phyloP scores from a whole-genome alignment of 2,113 vertebrate genomes.

The Turnix velox region DNA sequence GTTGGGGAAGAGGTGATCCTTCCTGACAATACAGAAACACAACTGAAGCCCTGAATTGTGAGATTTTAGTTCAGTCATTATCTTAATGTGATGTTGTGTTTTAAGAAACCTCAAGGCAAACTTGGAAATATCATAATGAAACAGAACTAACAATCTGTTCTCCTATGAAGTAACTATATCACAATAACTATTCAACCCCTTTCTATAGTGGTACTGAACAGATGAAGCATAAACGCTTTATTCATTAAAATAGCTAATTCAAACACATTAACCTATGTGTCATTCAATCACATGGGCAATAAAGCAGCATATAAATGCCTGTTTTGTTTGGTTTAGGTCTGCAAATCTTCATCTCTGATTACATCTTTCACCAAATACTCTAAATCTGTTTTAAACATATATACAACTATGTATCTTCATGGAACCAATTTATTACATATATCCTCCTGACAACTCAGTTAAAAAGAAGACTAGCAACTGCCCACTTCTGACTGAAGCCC shows the following conservation, averaged over 20 bases:
- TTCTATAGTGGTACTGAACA: not conserved
- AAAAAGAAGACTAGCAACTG: not conserved
- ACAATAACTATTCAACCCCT: not conserved
- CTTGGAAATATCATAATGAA: no score
- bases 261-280: not conserved
- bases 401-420: not conserved
- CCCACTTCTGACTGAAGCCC: not conserved
- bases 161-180: not conserved
- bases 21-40: not conserved
- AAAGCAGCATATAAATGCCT: not conserved
- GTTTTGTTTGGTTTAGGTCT: not conserved
- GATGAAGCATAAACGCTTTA: not conserved
- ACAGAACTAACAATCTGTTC: not conserved
- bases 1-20: not conserved
- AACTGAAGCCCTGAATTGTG: not conserved
- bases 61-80: not conserved
- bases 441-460: not conserved
- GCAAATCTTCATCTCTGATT: not conserved
- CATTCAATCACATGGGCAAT: fast-evolving
- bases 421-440: not conserved
- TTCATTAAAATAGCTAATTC: not conserved
- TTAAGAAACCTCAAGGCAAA: not conserved
- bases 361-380: not conserved
- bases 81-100: not conserved
- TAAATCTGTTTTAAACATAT: not conserved